Conservation (phyloP, 2,797 vertebrate genomes). For the Hyperoplus immaculatus region DNA sequence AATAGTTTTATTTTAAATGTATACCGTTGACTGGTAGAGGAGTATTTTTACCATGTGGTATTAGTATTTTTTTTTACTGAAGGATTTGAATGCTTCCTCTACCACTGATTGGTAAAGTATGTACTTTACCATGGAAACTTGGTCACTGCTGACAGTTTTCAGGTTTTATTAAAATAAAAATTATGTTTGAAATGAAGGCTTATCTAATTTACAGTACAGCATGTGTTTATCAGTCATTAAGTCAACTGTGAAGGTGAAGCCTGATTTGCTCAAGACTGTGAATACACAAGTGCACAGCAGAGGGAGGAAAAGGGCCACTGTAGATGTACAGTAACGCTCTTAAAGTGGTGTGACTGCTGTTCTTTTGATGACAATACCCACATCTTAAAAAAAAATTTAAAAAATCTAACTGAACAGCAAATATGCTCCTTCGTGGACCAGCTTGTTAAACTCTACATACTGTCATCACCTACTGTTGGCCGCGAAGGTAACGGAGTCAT, state of each 20-base stretch:
- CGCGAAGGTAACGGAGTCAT: background rate
- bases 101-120: background rate
- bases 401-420: background rate
- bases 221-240: background rate
- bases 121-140: background rate
- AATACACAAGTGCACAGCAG: slow-evolving; percentile 35
- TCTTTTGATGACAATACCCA: background rate
- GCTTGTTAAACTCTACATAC: slow-evolving; percentile 1
- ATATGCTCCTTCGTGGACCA: background rate
- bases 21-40: background rate
- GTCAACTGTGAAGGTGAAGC: background rate
- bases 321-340: background rate
- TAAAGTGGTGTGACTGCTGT: background rate
- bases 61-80: background rate
- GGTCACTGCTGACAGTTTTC: background rate
- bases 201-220: background rate
- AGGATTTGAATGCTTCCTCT: background rate
- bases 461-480: background rate
- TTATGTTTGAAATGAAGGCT: background rate
- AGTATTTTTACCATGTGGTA: background rate
- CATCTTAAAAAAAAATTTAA: background rate
- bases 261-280: background rate
- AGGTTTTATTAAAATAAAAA: background rate
- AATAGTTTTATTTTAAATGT: background rate
- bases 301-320: slow-evolving; percentile 15